Conservation (phyloP, 2,888 invertebrate species). For the Troides helena region DNA sequence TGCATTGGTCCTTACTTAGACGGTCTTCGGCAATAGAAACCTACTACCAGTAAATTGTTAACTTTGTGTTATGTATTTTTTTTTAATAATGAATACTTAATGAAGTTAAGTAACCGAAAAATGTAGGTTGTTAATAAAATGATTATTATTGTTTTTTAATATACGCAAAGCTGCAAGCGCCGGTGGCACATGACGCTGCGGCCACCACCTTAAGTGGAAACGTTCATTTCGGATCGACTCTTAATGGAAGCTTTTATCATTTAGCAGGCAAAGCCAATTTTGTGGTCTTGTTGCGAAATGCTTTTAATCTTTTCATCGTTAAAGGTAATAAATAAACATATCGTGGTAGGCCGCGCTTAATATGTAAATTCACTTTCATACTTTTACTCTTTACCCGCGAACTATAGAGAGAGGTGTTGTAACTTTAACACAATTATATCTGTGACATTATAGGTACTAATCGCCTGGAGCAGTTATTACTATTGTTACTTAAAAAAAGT, state of each 20-base stretch:
- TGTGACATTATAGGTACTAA: background rate
- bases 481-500: too few species aligned
- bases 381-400: background rate
- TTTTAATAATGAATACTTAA: too few species aligned
- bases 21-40: too few species aligned
- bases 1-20: too few species aligned
- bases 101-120: too few species aligned
- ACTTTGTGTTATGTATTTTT: too few species aligned
- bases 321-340: constrained; percentile 20
- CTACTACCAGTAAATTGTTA: too few species aligned
- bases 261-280: constrained; percentile 27
- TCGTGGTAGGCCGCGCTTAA: constrained; percentile 2
- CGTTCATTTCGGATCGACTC: constrained; percentile 28
- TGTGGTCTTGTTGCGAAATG: constrained; percentile 28
- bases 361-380: constrained; percentile 8
- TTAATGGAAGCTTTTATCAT: constrained; percentile 30
- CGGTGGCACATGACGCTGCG: constrained; percentile 21
- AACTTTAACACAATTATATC: background rate
- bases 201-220: constrained; percentile 29
- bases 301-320: constrained; percentile 28
- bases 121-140: too few species aligned
- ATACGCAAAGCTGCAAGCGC: background rate
- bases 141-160: background rate
- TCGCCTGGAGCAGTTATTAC: too few species aligned
- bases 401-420: background rate